phyloP scores from a whole-genome alignment of 1,140 invertebrate species.

The Drosophila pseudoobscura region DNA sequence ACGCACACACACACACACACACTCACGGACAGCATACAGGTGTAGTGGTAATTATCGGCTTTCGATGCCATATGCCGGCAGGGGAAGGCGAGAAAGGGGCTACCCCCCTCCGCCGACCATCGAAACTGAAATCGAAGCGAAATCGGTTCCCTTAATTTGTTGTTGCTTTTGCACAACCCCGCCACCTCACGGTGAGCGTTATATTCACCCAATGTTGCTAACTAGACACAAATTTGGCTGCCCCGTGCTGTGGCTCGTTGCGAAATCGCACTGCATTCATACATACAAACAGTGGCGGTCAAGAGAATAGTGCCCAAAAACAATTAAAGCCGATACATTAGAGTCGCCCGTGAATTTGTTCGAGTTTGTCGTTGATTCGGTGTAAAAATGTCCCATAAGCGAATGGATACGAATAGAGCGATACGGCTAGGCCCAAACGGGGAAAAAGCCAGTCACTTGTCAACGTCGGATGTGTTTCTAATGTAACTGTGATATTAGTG shows the following conservation, averaged over 20 bases:
- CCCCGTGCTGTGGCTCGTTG: conserved; percentile 22
- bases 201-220: conserved; percentile 72
- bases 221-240: conserved; percentile 67
- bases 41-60: conserved; percentile 73
- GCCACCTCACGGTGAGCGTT: conserved; percentile 31
- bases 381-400: no score
- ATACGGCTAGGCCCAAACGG: no score
- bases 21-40: conserved; percentile 17
- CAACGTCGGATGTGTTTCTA: no score
- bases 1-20: conserved; percentile 18
- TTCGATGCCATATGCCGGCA: conserved; percentile 74
- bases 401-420: no score
- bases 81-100: conserved; percentile 12
- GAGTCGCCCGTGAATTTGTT: no score
- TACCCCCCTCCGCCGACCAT: neutral
- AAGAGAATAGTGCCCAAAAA: no score
- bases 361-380: no score
- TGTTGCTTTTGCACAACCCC: conserved; percentile 6
- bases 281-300: neutral
- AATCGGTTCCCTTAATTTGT: conserved; percentile 53
- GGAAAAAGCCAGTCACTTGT: no score
- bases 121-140: conserved; percentile 32
- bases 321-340: no score
- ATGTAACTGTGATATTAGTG: no score
- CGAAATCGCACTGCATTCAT: conserved; percentile 19